A percentile compares a stretch with the other conserved stretches of the same genome.
Evolutionary conservation across 2,888 invertebrate genomes (phyloP).

Genomic region (Ernsta delagoae): DNA sequence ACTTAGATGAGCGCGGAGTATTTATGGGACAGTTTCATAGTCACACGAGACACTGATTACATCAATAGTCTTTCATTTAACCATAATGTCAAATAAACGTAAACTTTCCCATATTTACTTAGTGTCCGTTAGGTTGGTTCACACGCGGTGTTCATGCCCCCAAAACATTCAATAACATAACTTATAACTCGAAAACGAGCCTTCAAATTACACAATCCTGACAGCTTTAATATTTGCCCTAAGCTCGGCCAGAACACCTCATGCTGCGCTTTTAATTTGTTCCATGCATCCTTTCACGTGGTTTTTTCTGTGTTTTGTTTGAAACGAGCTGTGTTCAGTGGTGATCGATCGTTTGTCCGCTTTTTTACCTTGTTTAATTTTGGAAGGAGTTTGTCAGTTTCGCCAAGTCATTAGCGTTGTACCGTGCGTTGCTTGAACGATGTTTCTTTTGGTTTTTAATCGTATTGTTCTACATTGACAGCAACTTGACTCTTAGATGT

Average conservation of each 20-base stretch:
- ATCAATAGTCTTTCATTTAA: conserved; percentile 66
- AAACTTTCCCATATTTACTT: conserved; percentile 58
- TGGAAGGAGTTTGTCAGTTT: conserved; percentile 74
- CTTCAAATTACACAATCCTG: conserved; percentile 78
- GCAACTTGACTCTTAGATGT: not conserved
- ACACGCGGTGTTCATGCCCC: conserved; percentile 62
- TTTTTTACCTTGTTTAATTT: conserved; percentile 82
- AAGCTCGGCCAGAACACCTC: conserved; percentile 68
- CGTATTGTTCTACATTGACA: conserved; percentile 62
- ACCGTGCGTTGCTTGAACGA: conserved; percentile 42
- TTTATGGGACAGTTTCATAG: conserved; percentile 56
- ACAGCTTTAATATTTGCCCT: conserved; percentile 83
- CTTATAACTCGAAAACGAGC: conserved; percentile 75
- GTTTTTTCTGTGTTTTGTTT: conserved; percentile 80
- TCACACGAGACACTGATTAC: conserved; percentile 62
- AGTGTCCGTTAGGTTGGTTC: conserved; percentile 62
- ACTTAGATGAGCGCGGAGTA: conserved; percentile 50
- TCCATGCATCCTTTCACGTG: conserved; percentile 79
- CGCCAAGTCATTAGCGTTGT: conserved; percentile 78
- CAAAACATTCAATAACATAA: conserved; percentile 81
- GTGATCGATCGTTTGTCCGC: conserved; percentile 81
- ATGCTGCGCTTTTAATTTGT: conserved; percentile 84
- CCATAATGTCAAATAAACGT: conserved; percentile 51
- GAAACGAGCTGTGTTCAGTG: conserved; percentile 52
- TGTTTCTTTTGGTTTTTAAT: conserved; percentile 52